These are phyloP conservation scores for Liasis olivaceus DNA, from an alignment of 2,797 vertebrate species.

Conservation along the genomic window DNA sequence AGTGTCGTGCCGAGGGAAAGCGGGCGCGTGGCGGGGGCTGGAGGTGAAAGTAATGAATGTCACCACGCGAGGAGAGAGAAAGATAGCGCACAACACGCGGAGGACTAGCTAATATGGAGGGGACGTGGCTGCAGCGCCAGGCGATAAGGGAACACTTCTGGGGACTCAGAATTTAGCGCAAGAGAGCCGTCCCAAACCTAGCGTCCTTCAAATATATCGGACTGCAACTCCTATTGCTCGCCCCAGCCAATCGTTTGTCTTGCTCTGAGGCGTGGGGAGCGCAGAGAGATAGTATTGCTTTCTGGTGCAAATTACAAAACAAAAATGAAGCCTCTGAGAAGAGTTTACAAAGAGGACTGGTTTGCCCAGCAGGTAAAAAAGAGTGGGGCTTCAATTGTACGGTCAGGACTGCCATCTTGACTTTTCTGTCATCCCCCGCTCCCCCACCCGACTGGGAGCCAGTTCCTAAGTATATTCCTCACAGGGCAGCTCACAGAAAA, in stretches of 20 bases:
- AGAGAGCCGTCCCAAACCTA: neutral
- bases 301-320: neutral
- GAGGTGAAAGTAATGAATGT: neutral
- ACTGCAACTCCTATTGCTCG: neutral
- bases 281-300: neutral
- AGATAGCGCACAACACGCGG: too few relatives aligned
- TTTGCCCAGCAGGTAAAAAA: neutral
- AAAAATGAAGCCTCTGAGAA: neutral
- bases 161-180: neutral
- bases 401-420: neutral
- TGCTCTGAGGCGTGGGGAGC: neutral
- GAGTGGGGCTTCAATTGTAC: neutral
- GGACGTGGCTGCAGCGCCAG: too few relatives aligned
- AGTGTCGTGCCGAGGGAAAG: neutral
- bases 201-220: neutral
- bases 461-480: neutral
- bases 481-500: neutral
- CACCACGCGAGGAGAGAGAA: neutral
- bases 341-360: neutral
- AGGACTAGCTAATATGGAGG: too few relatives aligned
- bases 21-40: neutral
- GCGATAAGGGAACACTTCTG: neutral
- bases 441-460: neutral
- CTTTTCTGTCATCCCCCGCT: neutral
- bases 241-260: neutral